phyloP scores from a whole-genome alignment of 30 jellyfish, hydroid and myxozoan species.

The Cassiopea xamachana region DNA sequence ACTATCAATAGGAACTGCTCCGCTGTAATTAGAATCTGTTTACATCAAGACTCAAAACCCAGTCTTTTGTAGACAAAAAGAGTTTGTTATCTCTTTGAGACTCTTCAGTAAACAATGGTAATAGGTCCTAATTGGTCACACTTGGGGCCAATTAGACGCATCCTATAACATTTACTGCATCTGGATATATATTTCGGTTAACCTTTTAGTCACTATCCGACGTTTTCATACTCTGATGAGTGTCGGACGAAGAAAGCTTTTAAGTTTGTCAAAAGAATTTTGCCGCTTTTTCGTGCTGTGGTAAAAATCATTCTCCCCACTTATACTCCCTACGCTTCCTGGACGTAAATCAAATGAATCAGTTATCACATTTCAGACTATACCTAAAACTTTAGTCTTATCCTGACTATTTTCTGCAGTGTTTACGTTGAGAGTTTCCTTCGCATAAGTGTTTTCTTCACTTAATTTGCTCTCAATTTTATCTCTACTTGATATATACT shows the following conservation, averaged over 20 bases:
- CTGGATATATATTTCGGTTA: background rate
- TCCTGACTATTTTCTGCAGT: background rate
- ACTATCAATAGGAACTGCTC: too few species aligned
- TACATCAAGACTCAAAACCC: too few species aligned
- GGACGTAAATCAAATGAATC: background rate
- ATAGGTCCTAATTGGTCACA: too few species aligned
- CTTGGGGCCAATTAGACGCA: too few species aligned
- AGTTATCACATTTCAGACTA: background rate
- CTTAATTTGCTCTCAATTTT: background rate
- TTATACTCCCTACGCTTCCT: background rate
- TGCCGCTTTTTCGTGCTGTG: too few species aligned
- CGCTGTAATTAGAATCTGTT: too few species aligned
- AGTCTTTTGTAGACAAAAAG: background rate
- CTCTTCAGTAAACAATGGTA: background rate
- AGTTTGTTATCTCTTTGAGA: background rate
- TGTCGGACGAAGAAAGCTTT: too few species aligned
- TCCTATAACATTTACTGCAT: background rate
- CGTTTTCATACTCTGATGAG: too few species aligned
- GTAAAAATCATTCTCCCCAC: slow-evolving; percentile 2
- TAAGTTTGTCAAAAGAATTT: too few species aligned
- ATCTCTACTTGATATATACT: background rate
- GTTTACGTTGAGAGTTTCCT: background rate
- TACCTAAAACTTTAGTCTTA: background rate
- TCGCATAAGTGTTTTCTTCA: background rate
- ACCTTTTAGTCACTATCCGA: background rate